Conservation (phyloP, 2,888 invertebrate species). For the Syritta pipiens region DNA sequence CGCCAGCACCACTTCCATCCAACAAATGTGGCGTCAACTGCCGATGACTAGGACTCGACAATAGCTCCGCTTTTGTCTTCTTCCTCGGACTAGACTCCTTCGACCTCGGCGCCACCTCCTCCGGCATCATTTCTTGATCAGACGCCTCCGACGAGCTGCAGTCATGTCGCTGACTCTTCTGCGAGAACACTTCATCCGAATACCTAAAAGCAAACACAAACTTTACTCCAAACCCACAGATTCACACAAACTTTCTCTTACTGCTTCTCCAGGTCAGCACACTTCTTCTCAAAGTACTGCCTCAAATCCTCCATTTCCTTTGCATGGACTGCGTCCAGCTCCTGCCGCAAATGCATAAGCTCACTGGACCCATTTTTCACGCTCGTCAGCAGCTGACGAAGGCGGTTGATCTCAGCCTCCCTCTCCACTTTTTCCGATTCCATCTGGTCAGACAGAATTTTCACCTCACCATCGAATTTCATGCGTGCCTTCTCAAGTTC, state of each 20-base stretch:
- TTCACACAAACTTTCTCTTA: slow-evolving; percentile 78
- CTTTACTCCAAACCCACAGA: background rate
- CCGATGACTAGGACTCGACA: slow-evolving; percentile 78
- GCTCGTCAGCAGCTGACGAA: slow-evolving; percentile 81
- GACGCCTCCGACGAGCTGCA: slow-evolving; percentile 77
- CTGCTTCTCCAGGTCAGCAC: slow-evolving; percentile 89
- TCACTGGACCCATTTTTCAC: slow-evolving; percentile 82
- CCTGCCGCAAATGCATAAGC: slow-evolving; percentile 81
- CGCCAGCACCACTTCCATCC: slow-evolving; percentile 69
- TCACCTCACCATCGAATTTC: slow-evolving; percentile 75
- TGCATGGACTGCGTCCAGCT: slow-evolving; percentile 84
- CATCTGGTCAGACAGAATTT: slow-evolving; percentile 77
- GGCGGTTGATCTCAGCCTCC: slow-evolving; percentile 79
- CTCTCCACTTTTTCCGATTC: slow-evolving; percentile 82
- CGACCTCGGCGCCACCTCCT: slow-evolving; percentile 71
- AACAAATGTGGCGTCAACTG: slow-evolving; percentile 77
- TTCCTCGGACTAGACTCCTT: slow-evolving; percentile 76
- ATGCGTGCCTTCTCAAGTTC: slow-evolving; percentile 80
- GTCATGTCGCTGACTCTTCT: slow-evolving; percentile 83
- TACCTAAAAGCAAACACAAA: slow-evolving; percentile 79
- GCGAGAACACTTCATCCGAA: slow-evolving; percentile 85
- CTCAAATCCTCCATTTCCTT: slow-evolving; percentile 89
- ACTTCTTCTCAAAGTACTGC: slow-evolving; percentile 89
- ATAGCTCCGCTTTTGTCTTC: slow-evolving; percentile 75
- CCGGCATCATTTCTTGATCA: slow-evolving; percentile 76